phyloP scores from a whole-genome alignment of 2,797 vertebrate species.

The Siniperca scherzeri region DNA sequence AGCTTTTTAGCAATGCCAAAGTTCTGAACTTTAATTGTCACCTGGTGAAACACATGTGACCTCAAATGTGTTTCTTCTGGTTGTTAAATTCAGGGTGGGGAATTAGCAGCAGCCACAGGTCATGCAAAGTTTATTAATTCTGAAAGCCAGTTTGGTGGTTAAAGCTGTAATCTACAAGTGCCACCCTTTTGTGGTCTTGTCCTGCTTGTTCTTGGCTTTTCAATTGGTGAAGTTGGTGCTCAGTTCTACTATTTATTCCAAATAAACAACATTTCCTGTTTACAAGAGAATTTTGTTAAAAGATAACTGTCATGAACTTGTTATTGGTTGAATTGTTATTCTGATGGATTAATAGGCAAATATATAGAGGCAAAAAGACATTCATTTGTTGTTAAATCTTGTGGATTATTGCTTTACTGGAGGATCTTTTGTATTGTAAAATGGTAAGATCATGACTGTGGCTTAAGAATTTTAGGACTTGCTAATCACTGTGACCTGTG shows the following conservation, averaged over 20 bases:
- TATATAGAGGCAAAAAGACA: background rate
- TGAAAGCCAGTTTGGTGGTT: background rate
- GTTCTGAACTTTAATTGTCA: conserved; percentile 3
- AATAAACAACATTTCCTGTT: background rate
- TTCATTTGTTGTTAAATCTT: background rate
- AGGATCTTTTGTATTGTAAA: background rate
- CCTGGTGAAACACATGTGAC: background rate
- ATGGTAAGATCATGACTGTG: background rate
- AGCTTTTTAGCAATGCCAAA: conserved; percentile 56
- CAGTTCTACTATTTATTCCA: background rate
- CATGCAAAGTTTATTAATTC: background rate
- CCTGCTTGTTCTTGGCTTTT: background rate
- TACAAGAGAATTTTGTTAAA: background rate
- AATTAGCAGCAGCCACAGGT: conserved; percentile 15
- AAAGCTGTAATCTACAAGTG: conserved; percentile 14
- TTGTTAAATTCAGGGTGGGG: background rate
- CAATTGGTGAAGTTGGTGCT: background rate
- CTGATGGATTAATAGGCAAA: background rate
- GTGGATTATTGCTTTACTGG: conserved; percentile 23
- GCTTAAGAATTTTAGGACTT: background rate
- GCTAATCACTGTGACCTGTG: background rate
- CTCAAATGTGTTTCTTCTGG: conserved; percentile 2
- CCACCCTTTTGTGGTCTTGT: background rate
- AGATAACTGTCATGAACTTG: background rate
- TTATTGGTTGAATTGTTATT: background rate